phyloP scores from a whole-genome alignment of 2,113 vertebrate species.

The Perca fluviatilis region DNA sequence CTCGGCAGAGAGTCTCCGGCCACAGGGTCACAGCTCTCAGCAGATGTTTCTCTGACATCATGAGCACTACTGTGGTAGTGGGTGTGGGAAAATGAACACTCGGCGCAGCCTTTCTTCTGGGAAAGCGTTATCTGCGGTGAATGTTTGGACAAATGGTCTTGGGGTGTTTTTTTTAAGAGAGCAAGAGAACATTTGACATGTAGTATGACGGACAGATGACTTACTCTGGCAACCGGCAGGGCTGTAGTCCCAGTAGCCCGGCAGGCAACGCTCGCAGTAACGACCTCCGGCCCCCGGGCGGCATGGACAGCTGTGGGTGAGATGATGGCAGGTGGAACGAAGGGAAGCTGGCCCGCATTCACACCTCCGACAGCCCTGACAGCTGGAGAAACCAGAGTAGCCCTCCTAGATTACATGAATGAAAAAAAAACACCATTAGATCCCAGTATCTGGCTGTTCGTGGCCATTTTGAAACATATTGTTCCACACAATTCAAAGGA shows the following conservation, averaged over 20 bases:
- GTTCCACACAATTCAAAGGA: neutral
- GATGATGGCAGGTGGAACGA: slow-evolving; percentile 82
- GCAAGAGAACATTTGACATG: slow-evolving; percentile 13
- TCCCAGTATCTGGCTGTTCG: neutral
- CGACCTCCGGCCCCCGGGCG: slow-evolving; percentile 84
- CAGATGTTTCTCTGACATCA: slow-evolving; percentile 60
- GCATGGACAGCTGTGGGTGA: slow-evolving; percentile 86
- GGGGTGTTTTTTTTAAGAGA: slow-evolving; percentile 4
- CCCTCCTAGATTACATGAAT: slow-evolving; percentile 79
- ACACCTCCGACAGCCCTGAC: slow-evolving; percentile 86
- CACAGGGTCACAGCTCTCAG: slow-evolving; percentile 35
- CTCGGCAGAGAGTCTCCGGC: slow-evolving; percentile 42
- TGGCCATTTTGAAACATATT: slow-evolving; percentile 2
- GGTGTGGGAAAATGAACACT: slow-evolving; percentile 58
- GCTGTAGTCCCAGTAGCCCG: slow-evolving; percentile 86
- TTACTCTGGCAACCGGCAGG: slow-evolving; percentile 85
- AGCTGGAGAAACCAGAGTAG: slow-evolving; percentile 86
- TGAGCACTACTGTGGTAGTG: slow-evolving; percentile 36
- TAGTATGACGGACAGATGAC: slow-evolving; percentile 47
- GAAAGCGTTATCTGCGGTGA: slow-evolving; percentile 15
- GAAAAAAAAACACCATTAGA: slow-evolving; percentile 43
- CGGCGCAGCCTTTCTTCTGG: slow-evolving; percentile 22
- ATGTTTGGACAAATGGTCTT: slow-evolving; percentile 25
- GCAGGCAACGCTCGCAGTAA: slow-evolving; percentile 86
- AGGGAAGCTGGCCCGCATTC: slow-evolving; percentile 83